Evolutionary conservation across 2,113 vertebrate genomes (phyloP).

Genomic region (Columba livia): DNA sequence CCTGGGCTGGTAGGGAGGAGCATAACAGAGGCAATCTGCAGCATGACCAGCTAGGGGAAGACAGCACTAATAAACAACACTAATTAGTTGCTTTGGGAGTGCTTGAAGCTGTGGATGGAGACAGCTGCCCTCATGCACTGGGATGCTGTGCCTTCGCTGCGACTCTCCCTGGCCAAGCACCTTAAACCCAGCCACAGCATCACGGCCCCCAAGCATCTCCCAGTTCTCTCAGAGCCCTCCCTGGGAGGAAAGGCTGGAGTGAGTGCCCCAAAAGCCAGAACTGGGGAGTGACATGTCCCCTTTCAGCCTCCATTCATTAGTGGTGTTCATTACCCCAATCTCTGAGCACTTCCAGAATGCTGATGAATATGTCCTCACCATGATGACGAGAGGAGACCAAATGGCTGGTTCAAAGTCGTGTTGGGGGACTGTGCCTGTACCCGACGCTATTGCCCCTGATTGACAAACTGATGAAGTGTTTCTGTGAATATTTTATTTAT

Average conservation of each 20-base stretch:
- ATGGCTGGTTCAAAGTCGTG: background rate
- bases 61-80: background rate
- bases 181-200: background rate
- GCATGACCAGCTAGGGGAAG: background rate
- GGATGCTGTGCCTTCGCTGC: background rate
- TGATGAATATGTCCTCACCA: accelerated
- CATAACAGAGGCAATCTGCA: background rate
- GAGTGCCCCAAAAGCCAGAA: background rate
- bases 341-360: background rate
- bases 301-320: background rate
- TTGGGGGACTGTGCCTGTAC: background rate
- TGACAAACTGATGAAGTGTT: background rate
- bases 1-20: accelerated
- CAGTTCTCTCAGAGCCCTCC: background rate
- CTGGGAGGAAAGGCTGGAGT: background rate
- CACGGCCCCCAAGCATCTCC: accelerated
- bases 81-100: background rate
- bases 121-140: background rate
- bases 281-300: background rate
- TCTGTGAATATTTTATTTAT: background rate
- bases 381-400: background rate
- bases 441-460: background rate
- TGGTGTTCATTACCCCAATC: accelerated
- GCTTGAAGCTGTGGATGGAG: background rate
- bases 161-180: background rate